Evolutionary conservation across 2,888 invertebrate genomes (phyloP).

Genomic region (Formica aserva): DNA sequence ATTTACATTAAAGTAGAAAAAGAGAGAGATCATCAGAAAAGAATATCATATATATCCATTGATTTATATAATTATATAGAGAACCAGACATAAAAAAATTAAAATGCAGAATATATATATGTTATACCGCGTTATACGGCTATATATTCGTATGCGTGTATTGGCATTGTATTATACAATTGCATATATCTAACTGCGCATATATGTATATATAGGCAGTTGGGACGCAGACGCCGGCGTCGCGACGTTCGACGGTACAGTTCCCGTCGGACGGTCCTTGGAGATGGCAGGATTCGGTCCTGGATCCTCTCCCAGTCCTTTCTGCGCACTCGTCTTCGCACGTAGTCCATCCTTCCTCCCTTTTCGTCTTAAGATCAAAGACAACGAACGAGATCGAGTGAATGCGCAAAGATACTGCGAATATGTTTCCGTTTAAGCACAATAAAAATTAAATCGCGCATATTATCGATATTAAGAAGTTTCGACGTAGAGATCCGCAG

Average conservation of each 20-base stretch:
- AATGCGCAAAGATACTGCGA: slow-evolving; percentile 8
- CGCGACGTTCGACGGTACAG: slow-evolving; percentile 85
- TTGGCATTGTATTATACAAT: slow-evolving; percentile 69
- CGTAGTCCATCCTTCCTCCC: slow-evolving; percentile 65
- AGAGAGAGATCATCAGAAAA: not conserved
- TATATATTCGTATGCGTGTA: slow-evolving; percentile 33
- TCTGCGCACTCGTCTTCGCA: slow-evolving; percentile 80
- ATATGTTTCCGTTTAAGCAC: slow-evolving; percentile 1
- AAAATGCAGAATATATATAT: not conserved
- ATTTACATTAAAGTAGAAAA: not conserved
- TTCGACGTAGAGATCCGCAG: slow-evolving; percentile 9
- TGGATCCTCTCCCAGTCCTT: slow-evolving; percentile 78
- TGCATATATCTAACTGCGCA: slow-evolving; percentile 59
- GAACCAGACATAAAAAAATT: slow-evolving; percentile 11
- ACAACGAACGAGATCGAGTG: slow-evolving; percentile 26
- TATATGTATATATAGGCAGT: slow-evolving; percentile 71
- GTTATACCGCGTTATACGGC: slow-evolving; percentile 1
- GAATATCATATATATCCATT: not conserved
- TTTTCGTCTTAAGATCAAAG: slow-evolving; percentile 34
- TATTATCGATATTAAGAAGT: slow-evolving; percentile 1
- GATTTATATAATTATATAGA: not conserved
- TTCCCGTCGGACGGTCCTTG: slow-evolving; percentile 84
- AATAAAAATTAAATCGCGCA: slow-evolving; percentile 15
- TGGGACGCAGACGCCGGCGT: slow-evolving; percentile 84
- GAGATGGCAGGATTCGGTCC: slow-evolving; percentile 82